Conservation (phyloP, 2,888 invertebrate genomes). For the Eudemis profundana region DNA sequence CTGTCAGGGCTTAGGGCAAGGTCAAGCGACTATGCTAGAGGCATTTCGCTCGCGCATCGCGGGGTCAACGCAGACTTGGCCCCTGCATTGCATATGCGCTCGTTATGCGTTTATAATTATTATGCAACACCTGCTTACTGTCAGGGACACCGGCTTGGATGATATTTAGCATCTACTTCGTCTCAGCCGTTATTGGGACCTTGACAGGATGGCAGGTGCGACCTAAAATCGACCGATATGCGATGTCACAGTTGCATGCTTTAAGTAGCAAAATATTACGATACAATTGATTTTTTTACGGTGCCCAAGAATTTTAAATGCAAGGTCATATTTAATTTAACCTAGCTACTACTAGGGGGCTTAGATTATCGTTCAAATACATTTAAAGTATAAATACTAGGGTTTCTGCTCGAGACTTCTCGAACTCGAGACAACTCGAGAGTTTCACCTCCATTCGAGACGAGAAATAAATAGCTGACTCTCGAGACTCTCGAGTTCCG, state of each 20-base stretch:
- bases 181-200: slow-evolving; percentile 44
- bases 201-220: slow-evolving; percentile 39
- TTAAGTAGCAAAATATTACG: slow-evolving; percentile 1
- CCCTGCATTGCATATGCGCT: slow-evolving; percentile 42
- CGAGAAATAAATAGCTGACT: too few species aligned
- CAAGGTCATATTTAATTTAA: too few species aligned
- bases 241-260: slow-evolving; percentile 10
- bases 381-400: too few species aligned
- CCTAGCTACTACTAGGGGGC: too few species aligned
- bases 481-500: too few species aligned
- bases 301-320: too few species aligned
- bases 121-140: slow-evolving; percentile 56
- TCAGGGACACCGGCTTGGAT: slow-evolving; percentile 59
- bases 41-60: slow-evolving; percentile 30
- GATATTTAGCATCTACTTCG: slow-evolving; percentile 52
- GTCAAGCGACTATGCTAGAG: slow-evolving; percentile 23
- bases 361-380: too few species aligned
- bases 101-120: slow-evolving; percentile 46
- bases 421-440: too few species aligned
- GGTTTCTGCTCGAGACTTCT: too few species aligned
- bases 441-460: too few species aligned
- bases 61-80: slow-evolving; percentile 38
- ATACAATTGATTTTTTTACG: too few species aligned
- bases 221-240: slow-evolving; percentile 21
- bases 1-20: slow-evolving; percentile 29